A percentile compares a stretch with the other conserved stretches of the same genome.
Evolutionary conservation across 2,113 vertebrate species (phyloP).

Genomic region (Colistium nudipinnis): DNA sequence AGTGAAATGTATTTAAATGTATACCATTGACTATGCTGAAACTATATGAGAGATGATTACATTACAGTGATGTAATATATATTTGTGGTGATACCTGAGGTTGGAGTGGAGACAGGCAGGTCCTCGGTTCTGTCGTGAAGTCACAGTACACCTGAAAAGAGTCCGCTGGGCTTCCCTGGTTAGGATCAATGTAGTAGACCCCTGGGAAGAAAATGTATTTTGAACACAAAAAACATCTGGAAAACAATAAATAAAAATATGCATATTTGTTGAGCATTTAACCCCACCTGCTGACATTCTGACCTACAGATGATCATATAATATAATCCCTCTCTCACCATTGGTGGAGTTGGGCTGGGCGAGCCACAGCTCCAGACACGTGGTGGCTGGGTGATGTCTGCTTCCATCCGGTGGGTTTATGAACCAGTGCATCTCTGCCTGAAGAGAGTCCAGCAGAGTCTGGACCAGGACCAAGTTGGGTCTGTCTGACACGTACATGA

Average conservation of each 20-base stretch:
- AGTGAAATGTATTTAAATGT: too few species aligned
- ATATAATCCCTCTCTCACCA: constrained; percentile 62
- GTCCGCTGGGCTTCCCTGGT: constrained; percentile 85
- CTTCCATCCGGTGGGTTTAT: constrained; percentile 83
- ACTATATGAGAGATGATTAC: too few species aligned
- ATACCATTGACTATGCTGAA: too few species aligned
- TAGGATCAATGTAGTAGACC: constrained; percentile 87
- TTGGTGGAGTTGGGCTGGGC: constrained; percentile 74
- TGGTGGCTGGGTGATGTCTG: constrained; percentile 79
- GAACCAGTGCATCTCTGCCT: constrained; percentile 78
- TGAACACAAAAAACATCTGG: background rate
- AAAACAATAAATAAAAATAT: background rate
- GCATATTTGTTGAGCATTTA: background rate
- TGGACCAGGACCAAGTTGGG: constrained; percentile 69
- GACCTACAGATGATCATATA: background rate
- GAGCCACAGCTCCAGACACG: constrained; percentile 87
- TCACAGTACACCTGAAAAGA: constrained; percentile 84
- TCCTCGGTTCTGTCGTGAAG: constrained; percentile 83
- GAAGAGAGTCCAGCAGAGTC: constrained; percentile 77
- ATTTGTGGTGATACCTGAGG: constrained; percentile 74
- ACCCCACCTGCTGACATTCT: background rate
- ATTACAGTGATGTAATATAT: background rate
- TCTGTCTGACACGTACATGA: constrained; percentile 74
- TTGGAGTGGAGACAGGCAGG: constrained; percentile 79
- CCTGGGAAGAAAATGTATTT: constrained; percentile 67